Evolutionary conservation across 35 echinoderm and acorn worm genomes (phyloP), one percentile per base, ranked within the genome.

Genomic region (Patiria miniata): DNA sequence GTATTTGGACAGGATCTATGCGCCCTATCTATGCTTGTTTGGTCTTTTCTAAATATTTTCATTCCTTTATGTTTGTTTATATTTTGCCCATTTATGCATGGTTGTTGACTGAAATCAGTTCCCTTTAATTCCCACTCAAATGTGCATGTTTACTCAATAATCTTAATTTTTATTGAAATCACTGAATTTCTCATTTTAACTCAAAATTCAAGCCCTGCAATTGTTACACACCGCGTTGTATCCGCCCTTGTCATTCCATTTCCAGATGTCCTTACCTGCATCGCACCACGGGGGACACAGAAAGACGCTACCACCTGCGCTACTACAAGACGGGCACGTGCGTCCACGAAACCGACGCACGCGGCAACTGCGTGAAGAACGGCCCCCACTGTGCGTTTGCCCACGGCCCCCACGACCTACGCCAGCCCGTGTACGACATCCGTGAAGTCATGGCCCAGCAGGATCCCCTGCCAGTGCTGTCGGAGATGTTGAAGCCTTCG

Each of bases 371-470:
- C 79, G 96, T 98, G 39, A 98, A 98, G 79, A 98, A 98, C 83
- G 96, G 96, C 4, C 96, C 96, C 15, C 96, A 98, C 69, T 98
- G 96, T 79, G 92, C 96, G 61, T 98, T 98, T 90, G 96, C 96
- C 19, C 96, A 98, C 83, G 96, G 96, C 28, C 96, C 92, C 0
- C 92, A 94, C 69, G 92, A 92, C 77, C 84, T 98, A 40, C 88
- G 96, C 51, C 96, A 94, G 85, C 96, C 96, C 0, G 92, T 98
- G 55, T 98, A 98, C 78, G 96, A 98, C 86, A 89, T 94, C 16
- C 81, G 92, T 1, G 92, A 98, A 83, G 85, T 98, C 47, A 73
- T 85, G 22, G 89, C 92, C 17, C 92, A 88, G 76, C 89, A 90
- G 32, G 82, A 94, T 15, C 52, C 86, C 14, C 91, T 77, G 16